These are phyloP conservation scores for Tenodera sinensis DNA, from an alignment of 2,888 invertebrate genomes.

Conservation along the genomic window DNA sequence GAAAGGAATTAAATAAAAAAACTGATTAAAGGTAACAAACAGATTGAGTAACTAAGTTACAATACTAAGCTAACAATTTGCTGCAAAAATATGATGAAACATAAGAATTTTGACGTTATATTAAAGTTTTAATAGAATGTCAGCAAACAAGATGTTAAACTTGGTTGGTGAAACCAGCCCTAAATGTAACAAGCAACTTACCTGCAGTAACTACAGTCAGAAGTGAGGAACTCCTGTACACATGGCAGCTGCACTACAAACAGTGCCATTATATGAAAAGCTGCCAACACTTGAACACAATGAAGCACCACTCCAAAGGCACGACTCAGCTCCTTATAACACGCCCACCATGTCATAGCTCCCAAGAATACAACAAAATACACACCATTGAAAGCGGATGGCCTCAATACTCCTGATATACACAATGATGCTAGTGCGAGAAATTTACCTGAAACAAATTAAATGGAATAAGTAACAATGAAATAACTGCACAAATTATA, in stretches of 20 bases:
- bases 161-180: no score
- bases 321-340: slow-evolving; percentile 68
- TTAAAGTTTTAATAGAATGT: no score
- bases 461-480: not conserved
- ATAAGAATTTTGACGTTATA: no score
- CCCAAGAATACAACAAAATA: slow-evolving; percentile 85
- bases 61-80: no score
- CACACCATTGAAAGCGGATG: slow-evolving; percentile 77
- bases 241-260: slow-evolving; percentile 83
- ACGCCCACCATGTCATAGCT: slow-evolving; percentile 83
- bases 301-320: slow-evolving; percentile 74
- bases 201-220: slow-evolving; percentile 29
- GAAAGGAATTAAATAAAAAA: no score
- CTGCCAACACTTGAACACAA: slow-evolving; percentile 69
- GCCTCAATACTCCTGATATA: slow-evolving; percentile 71
- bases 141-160: no score
- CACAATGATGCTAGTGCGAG: slow-evolving; percentile 62
- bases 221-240: slow-evolving; percentile 63
- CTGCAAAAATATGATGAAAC: no score
- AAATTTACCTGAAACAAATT: slow-evolving; percentile 24
- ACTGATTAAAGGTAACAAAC: no score
- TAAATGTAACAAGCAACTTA: not conserved
- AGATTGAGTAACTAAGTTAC: no score
- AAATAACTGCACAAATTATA: no score
- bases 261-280: slow-evolving; percentile 66